These are phyloP conservation scores for Tauraco erythrolophus DNA, from an alignment of 2,113 vertebrate genomes.

Conservation along the genomic window DNA sequence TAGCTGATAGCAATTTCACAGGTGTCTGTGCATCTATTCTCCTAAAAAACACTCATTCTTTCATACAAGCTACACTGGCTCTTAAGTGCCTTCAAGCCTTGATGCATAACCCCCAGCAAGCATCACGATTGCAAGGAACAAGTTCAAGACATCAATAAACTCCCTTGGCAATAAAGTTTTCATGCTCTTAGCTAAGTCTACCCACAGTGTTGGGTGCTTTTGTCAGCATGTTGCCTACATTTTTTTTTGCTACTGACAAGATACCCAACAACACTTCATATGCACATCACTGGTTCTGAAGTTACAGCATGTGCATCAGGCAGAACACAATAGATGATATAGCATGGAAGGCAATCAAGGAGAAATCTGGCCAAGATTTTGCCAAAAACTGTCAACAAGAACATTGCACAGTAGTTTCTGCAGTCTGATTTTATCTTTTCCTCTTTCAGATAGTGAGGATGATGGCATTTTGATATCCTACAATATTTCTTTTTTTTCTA, in stretches of 20 bases:
- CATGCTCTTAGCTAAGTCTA: background rate
- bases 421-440: background rate
- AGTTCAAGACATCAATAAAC: background rate
- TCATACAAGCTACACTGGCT: background rate
- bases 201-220: background rate
- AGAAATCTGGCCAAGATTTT: constrained; percentile 3
- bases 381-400: background rate
- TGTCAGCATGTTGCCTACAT: background rate
- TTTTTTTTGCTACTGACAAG: background rate
- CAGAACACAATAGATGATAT: background rate
- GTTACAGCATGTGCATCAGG: background rate
- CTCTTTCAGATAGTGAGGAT: background rate
- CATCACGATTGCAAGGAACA: background rate
- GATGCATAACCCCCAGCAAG: background rate
- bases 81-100: background rate
- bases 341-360: background rate
- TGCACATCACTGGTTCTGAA: background rate
- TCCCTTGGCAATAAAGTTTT: background rate
- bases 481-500: background rate
- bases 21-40: background rate
- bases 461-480: background rate
- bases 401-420: background rate
- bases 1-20: background rate
- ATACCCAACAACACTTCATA: background rate
- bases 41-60: background rate